Base-by-base conservation (phyloP, 2,888 invertebrate species). In the Villa cingulata region DNA sequence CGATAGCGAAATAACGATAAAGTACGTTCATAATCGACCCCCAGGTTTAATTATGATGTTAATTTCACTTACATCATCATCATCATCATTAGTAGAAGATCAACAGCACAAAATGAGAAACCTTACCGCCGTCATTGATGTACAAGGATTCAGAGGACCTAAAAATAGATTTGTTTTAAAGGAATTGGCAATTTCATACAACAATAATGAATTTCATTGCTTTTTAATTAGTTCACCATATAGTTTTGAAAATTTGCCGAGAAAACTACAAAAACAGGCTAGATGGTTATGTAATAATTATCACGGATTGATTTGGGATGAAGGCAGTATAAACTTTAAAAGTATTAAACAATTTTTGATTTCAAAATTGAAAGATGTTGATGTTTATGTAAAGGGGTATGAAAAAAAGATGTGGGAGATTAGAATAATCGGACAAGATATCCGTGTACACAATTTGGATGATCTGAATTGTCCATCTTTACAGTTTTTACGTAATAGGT, bases 91-190 rank as follows among this genome's bases (percentile, higher is more conserved):
- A 6, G 9, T 27, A 4, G 9, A 27, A 6, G 4, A 27, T 6
- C 4, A 27, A 6, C 9, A 6, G 4, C 4, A 27, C 4, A 27
- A 27, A 27, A 27, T 27, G 36, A 15, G 20, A 43, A 36, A 16
- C 29, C 29, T 43, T 19, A 32, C 6, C 34, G 34, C 17, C 18
- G 41, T 37, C 37, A 23, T 47, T 20, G 36, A 20, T 42, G 16
- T 41, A 14, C 43, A 44, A 50, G 46, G 44, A 15, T 50, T 47
- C 38, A 42, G 37, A 20, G 45, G 37, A 37, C 17, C 17, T 19
- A 37, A 46, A 19, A 48, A 41, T 37, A 43, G 46, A 7, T 46
- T 48, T n/a, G 46, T 48, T 18, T 39, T 42, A 36, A 51, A 48
- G 32, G 43, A 48, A 41, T 12, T 51, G 23, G 46, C 48, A 34